Base-by-base conservation (phyloP, 2,888 invertebrate genomes). In the Atethmia centrago region DNA sequence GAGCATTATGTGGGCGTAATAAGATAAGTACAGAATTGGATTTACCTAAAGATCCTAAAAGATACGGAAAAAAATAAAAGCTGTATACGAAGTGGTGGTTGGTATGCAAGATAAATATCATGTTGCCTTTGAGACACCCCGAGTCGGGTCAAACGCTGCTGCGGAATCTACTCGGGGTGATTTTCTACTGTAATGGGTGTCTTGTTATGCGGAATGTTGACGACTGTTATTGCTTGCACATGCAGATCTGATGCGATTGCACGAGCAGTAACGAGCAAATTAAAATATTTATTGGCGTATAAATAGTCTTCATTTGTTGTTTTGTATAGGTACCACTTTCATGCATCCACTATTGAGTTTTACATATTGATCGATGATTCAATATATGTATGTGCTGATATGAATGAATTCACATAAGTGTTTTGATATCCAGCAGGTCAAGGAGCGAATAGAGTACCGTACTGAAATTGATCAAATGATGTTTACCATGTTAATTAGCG, bases 211-310 rank as follows among this genome's bases (percentile, higher is more conserved):
- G 91, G 90, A 88, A 87, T 84, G 86, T 85, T 80, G 82, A 89
- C 87, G 86, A 83, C 85, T 87, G 74, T 85, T 87, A 89, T 87
- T 86, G 88, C 87, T 85, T 82, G 86, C 82, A 87, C 87, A 91
- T 92, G 89, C 87, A 91, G 88, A 92, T 92, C 75, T 87, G 83
- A 87, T 86, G 84, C 84, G 77, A 84, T 84, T 85, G 84, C 86
- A 84, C 69, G 85, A 79, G 74, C 88, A 83, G 87, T 89, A 90
- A 89, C 87, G 79, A 90, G 86, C 84, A 71, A 83, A 90, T 90
- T 89, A 86, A 80, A 89, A 90, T 90, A 87, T 85, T 86, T 88
- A 90, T 89, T 84, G 80, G 84, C 86, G 80, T 82, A 85, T 86
- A 85, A 87, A 88, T 85, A 86, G 79, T 77, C 71, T 70, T 77